Evolutionary conservation across 2,797 vertebrate genomes (phyloP), one percentile per base, ranked within the genome.

Genomic region (Pseudomugil tenellus): DNA sequence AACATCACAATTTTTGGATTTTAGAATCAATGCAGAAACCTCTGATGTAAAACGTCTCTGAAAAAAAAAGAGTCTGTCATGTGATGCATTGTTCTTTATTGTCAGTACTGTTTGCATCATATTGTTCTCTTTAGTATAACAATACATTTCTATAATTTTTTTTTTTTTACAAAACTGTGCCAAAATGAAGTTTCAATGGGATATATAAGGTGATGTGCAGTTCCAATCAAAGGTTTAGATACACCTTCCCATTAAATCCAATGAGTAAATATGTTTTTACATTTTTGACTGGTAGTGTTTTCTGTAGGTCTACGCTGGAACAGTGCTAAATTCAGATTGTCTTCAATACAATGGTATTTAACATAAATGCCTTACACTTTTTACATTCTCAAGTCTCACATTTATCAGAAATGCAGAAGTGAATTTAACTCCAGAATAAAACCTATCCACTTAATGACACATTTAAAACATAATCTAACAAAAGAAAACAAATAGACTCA

Each of bases 401-500:
- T 43, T 43, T 43, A 19, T 43, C 17, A 19, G 39, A 41, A 41
- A 41, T 41, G 17, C 17, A 41, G 6, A 41, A 41, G 39, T 43
- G 19, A 43, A 21, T 46, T 4, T 39, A 26, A 58, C 12, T 34
- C 21, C 3, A 16, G 55, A 57, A 63, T 55, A n/a, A 39, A 28
- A 39, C 14, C 14, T 16, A 12, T 12, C 49, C 14, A 28, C 49
- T 13, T 23, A 49, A 13, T 21, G 7, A 55, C 12, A 23, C 21
- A n/a, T 17, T 63, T 26, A 37, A 34, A 19, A 11, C 25, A 4
- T 5, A 29, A 63, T 16, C 25, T 62, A 21, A n/a, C 10, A 35
- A 63, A 34, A 0, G 14, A 13, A 41, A 62, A 12, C 1, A 13
- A 17, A 17, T 19, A 6, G 19, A 66, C 95, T 94, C 89, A 99